Conservation (phyloP, 1,140 invertebrate genomes). For the Helicoverpa armigera region DNA sequence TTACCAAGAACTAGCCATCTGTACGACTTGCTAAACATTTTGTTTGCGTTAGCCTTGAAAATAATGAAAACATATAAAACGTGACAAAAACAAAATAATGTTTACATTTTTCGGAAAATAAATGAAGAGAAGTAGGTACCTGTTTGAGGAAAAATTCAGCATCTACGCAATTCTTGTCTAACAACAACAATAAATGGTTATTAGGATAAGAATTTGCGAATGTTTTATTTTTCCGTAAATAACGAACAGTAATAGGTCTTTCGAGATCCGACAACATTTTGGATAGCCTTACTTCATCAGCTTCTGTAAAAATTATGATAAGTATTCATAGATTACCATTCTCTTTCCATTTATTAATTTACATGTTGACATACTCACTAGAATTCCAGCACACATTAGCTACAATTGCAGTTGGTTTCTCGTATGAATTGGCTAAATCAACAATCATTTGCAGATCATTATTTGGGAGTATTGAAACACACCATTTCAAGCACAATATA, state of each 20-base stretch:
- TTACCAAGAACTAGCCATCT: conserved; percentile 63
- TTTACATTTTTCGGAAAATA: too few species aligned
- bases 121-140: conserved; percentile 15
- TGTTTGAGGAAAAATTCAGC: conserved; percentile 25
- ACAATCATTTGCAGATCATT: conserved; percentile 62
- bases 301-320: conserved; percentile 6
- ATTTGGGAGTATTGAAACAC: conserved; percentile 37
- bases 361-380: conserved; percentile 55
- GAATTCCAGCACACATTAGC: conserved; percentile 64
- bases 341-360: neutral
- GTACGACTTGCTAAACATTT: conserved; percentile 54
- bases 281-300: conserved; percentile 14
- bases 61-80: neutral
- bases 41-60: conserved; percentile 54
- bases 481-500: conserved; percentile 22
- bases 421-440: conserved; percentile 63
- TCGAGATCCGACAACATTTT: conserved; percentile 30
- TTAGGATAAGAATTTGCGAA: neutral
- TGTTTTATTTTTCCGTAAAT: conserved; percentile 2
- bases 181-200: conserved; percentile 29
- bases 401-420: conserved; percentile 61
- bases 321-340: neutral
- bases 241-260: conserved; percentile 12
- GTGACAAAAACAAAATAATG: neutral
- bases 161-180: conserved; percentile 37